Base-by-base conservation (phyloP, 2,888 invertebrate genomes). In the Coronaproctus castanopsis region DNA sequence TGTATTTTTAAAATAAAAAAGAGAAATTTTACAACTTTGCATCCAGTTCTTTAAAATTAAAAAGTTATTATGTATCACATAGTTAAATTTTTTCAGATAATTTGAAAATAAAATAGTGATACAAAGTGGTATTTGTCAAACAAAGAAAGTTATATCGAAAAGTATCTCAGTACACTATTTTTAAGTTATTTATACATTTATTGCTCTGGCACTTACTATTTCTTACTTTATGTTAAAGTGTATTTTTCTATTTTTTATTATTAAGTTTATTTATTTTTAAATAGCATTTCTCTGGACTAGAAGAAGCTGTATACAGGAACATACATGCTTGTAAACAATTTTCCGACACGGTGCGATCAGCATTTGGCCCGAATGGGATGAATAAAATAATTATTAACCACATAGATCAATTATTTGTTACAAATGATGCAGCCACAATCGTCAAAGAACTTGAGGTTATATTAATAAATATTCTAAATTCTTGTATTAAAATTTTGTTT, bases 381-480 rank as follows among this genome's bases (percentile, higher is more conserved):
- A 98, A 98, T 74, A 99, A 99, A 78, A 96, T 99, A 89, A 86
- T 99, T 21, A 97, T 99, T 62, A 99, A 98, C 74, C 96, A 98
- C 71, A 80, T 99, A 65, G 96, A 96, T 69, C 98, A 98, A 70
- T 82, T 97, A 67, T 98, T 97, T 75, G 90, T 99, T 2, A 99
- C 98, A 1, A 97, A 92, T 71, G 98, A 99, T 77, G 98, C 97
- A 21, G 97, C 93, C 1, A 98, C 98, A 0, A 97, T 99, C 63
- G 87, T 99, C 67, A 80, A 87, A 64, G 93, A 96, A 71, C 73
- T 96, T 52, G 93, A 96, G 76, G 77, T 76, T 67, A 66, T 57
- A 22, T 58, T 24, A 22, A 5, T 55, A 14, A 2, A 1, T 19
- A 21, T 54, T 24, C 8, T 52, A 55, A 19, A 18, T 19, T 56